Evolutionary conservation across 2,797 vertebrate species (phyloP), one percentile per base, ranked within the genome.

Genomic region (Dermochelys coriacea): DNA sequence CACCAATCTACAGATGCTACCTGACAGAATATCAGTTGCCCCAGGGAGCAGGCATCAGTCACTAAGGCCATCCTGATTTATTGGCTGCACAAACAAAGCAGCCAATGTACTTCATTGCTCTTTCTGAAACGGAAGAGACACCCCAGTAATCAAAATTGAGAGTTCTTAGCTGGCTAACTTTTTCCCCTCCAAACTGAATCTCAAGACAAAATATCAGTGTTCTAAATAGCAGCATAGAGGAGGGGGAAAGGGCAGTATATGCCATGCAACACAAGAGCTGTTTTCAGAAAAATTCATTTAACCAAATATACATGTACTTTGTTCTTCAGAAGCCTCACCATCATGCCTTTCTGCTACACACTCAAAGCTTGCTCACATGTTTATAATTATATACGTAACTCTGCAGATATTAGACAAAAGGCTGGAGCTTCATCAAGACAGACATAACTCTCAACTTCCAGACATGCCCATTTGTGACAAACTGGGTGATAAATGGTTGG

Each of bases 401-500:
- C 27, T 49, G 54, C 74, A 89, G 80, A 27, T 80, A 31, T 91
- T 87, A n/a, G 41, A n/a, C 88, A 84, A 80, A 81, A 50, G 8
- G 57, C 31, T 47, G 85, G 74, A 80, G 55, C 45, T 87, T 64
- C 37, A 81, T 83, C 23, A 6, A n/a, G 50, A 68, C 77, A 54
- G 75, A 81, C 27, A 4, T 2, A 37, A 75, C 71, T 86, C 77
- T 91, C 81, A 94, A 75, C 84, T 55, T 68, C 29, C 21, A 2
- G 0, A 0, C 31, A 51, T 51, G 51, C 80, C 61, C 84, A n/a
- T 16, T 37, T 1, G 0, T 0, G 4, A 37, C 55, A 85, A 87
- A 75, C 88, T 1, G 2, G 2, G 81, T 1, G 1, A 6, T 11
- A 4, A 0, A 84, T 64, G 78, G 27, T 55, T 80, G 86, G 89